These are phyloP conservation scores for Papilio xuthus DNA, from an alignment of 1,140 invertebrate genomes.

Conservation along the genomic window DNA sequence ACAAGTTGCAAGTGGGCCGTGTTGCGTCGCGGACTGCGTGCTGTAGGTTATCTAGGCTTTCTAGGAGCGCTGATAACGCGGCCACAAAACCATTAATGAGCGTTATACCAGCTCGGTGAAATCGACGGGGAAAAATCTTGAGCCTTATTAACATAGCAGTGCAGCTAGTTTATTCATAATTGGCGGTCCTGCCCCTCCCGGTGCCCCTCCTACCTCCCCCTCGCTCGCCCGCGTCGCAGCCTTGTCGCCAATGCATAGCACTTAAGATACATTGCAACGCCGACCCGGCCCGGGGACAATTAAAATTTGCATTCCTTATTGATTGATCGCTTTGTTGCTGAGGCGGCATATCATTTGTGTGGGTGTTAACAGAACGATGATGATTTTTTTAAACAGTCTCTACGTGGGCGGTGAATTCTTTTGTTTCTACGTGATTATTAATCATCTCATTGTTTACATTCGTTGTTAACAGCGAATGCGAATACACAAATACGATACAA, in stretches of 20 bases:
- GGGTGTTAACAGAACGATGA: constrained; percentile 45
- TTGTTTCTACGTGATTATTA: constrained; percentile 13
- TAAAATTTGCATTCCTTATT: constrained; percentile 77
- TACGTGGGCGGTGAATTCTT: background rate
- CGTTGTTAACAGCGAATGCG: background rate
- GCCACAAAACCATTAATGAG: constrained; percentile 76
- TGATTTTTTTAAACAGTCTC: constrained; percentile 26
- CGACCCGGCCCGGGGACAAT: constrained; percentile 65
- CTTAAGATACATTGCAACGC: constrained; percentile 70
- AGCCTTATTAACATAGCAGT: constrained; percentile 78
- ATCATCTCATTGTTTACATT: constrained; percentile 4
- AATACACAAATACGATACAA: background rate
- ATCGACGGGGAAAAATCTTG: constrained; percentile 78
- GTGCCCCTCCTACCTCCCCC: constrained; percentile 56
- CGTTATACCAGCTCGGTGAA: constrained; percentile 68
- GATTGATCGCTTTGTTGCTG: constrained; percentile 77
- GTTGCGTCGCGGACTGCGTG: constrained; percentile 34
- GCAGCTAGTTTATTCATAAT: constrained; percentile 79
- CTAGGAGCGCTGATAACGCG: constrained; percentile 67
- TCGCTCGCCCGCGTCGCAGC: constrained; percentile 41
- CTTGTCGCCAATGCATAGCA: constrained; percentile 62
- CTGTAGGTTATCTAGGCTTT: constrained; percentile 65
- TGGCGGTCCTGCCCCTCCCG: constrained; percentile 70
- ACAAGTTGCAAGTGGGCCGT: constrained; percentile 40
- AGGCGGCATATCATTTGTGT: constrained; percentile 61